A percentile compares a stretch with the other conserved stretches of the same genome.
Conservation (phyloP, 2,113 vertebrate species). For the Zosterops lateralis region DNA sequence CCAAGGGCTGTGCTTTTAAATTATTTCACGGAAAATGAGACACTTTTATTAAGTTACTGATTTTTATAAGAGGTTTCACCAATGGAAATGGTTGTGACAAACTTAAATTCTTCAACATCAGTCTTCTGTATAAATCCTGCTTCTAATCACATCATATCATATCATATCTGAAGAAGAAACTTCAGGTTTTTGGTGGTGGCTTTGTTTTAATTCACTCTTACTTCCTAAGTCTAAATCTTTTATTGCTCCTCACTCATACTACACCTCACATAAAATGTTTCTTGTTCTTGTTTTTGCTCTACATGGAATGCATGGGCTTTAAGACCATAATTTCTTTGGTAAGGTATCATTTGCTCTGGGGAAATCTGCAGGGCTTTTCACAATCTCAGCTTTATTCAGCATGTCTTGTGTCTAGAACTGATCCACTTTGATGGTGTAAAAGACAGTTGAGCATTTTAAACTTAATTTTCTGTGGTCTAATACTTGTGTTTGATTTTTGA, state of each 20-base stretch:
- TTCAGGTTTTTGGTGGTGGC: constrained; percentile 17
- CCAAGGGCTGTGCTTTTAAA: neutral
- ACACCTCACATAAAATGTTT: constrained; percentile 74
- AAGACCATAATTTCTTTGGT: constrained; percentile 93
- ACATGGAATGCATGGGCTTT: constrained; percentile 83
- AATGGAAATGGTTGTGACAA: neutral
- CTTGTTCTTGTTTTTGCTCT: constrained; percentile 81
- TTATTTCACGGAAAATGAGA: neutral
- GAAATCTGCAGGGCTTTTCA: constrained; percentile 48
- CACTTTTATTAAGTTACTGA: neutral
- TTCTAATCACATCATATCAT: constrained; percentile 33
- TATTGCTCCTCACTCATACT: constrained; percentile 59
- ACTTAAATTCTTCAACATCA: neutral
- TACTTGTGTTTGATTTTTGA: neutral
- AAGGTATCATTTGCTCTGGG: constrained; percentile 84
- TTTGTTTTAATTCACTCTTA: constrained; percentile 62
- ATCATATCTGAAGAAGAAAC: neutral
- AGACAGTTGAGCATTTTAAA: neutral
- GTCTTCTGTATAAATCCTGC: neutral
- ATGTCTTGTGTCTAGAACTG: neutral
- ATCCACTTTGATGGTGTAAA: neutral
- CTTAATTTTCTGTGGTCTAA: neutral
- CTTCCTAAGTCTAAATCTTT: constrained; percentile 45
- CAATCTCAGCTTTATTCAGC: constrained; percentile 14
- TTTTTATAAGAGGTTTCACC: neutral